Evolutionary conservation across 2,797 vertebrate genomes (phyloP).

Genomic region (Crocodylus rhombifer): DNA sequence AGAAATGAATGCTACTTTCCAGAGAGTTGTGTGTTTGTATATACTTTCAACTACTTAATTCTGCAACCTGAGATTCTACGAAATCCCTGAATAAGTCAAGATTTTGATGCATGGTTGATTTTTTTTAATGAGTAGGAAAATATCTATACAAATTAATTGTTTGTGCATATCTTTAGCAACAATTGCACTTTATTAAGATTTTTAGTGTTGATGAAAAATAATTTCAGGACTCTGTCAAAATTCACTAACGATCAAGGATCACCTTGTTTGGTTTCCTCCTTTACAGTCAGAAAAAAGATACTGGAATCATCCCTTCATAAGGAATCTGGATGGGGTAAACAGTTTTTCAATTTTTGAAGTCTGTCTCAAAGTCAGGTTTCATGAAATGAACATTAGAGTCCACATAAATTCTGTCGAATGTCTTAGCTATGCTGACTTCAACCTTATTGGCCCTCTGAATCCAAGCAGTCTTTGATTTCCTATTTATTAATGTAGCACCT

Average conservation of each 20-base stretch:
- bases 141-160: neutral
- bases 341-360: neutral
- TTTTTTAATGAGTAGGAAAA: neutral
- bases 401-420: neutral
- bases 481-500: neutral
- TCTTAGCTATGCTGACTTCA: neutral
- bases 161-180: neutral
- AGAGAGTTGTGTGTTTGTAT: neutral
- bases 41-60: neutral
- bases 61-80: neutral
- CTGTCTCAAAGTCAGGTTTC: neutral
- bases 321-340: neutral
- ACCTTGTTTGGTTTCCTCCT: fast-evolving
- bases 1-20: neutral
- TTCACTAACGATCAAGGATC: neutral
- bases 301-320: neutral
- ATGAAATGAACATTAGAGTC: neutral
- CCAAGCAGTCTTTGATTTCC: neutral
- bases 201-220: neutral
- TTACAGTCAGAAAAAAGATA: neutral
- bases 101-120: neutral
- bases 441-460: neutral
- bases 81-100: neutral
- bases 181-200: neutral
- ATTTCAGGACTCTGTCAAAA: neutral